phyloP scores from a whole-genome alignment of 2,797 vertebrate genomes.

The Sternotherus odoratus region DNA sequence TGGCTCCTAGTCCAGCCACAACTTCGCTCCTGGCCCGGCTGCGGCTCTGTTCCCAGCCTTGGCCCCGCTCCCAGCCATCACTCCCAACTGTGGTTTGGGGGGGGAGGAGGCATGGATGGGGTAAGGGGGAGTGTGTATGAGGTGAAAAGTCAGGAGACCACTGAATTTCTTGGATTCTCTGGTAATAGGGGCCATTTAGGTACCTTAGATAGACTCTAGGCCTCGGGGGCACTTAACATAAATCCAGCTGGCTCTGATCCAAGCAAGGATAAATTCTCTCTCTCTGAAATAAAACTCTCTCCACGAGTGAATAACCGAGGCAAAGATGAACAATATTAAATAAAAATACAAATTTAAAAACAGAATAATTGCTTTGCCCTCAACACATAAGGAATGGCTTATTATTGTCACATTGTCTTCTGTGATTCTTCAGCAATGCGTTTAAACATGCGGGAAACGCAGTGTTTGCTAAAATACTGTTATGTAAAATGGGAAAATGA shows the following conservation, averaged over 20 bases:
- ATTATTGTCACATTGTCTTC: conserved; percentile 69
- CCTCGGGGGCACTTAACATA: conserved; percentile 18
- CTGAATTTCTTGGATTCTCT: not conserved
- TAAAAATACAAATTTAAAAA: conserved; percentile 57
- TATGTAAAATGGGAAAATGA: conserved; percentile 70
- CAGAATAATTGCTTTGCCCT: conserved; percentile 58
- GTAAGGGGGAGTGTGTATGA: no score
- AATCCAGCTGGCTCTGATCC: conserved; percentile 1
- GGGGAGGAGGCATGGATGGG: no score
- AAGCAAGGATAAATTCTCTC: not conserved
- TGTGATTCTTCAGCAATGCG: conserved; percentile 68
- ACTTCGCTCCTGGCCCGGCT: no score
- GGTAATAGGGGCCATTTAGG: not conserved
- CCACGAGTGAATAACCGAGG: conserved; percentile 41
- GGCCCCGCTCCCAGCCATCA: no score
- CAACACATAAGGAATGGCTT: conserved; percentile 72
- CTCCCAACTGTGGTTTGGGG: no score
- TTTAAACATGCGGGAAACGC: conserved; percentile 69
- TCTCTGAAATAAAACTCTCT: conserved; percentile 9
- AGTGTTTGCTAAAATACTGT: conserved; percentile 74
- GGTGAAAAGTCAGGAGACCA: no score
- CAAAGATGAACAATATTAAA: conserved; percentile 47
- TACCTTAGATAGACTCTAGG: conserved; percentile 22
- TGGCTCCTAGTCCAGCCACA: no score
- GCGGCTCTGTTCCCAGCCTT: no score